These are phyloP conservation scores for Thryonomys swinderianus DNA, from an alignment of 2,113 vertebrate genomes.

Conservation along the genomic window DNA sequence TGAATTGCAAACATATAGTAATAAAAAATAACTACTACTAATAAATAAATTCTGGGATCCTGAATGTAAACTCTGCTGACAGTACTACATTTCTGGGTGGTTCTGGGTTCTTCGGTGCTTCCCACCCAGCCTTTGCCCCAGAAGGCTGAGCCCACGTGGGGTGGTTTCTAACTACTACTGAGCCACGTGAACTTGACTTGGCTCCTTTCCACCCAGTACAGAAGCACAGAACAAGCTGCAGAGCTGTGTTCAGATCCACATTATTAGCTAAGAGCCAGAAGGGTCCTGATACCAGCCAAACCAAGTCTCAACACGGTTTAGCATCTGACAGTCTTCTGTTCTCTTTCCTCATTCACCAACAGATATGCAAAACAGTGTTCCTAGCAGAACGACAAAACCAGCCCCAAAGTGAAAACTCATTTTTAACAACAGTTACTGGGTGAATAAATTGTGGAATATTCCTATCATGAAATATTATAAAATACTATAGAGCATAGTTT, in stretches of 20 bases:
- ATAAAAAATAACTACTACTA: neutral
- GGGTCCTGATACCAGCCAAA: neutral
- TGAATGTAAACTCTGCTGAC: neutral
- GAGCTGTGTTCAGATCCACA: neutral
- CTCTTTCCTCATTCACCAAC: neutral
- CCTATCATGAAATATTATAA: neutral
- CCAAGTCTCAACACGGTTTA: neutral
- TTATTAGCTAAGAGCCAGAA: neutral
- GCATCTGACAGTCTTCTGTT: neutral
- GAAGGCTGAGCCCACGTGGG: neutral
- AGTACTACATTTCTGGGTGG: neutral
- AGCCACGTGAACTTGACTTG: neutral
- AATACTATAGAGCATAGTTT: neutral
- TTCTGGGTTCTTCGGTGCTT: neutral
- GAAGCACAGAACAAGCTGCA: neutral
- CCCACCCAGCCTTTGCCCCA: neutral
- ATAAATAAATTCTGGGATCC: conserved; percentile 40
- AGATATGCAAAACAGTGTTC: neutral
- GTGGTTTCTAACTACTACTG: neutral
- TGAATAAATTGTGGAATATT: neutral
- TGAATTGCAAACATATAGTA: neutral
- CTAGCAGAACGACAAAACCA: neutral
- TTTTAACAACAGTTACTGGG: neutral
- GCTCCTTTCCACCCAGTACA: neutral
- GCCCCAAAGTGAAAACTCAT: neutral